Conservation (phyloP, 2,113 vertebrate genomes). For the Pangasianodon gigas region DNA sequence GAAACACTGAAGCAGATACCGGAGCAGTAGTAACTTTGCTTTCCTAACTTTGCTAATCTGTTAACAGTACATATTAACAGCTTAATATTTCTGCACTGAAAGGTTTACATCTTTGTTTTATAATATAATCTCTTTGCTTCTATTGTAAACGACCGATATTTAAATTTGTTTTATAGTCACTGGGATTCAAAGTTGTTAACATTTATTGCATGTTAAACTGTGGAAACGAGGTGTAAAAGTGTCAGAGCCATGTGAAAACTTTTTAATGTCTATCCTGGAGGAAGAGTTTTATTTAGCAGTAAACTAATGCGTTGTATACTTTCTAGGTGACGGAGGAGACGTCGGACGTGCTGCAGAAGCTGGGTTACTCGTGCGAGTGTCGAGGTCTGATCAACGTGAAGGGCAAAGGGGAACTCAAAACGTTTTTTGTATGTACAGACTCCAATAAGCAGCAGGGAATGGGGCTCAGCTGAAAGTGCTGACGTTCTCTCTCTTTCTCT, state of each 20-base stretch:
- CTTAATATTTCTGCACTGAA: not conserved
- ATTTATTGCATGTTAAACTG: not conserved
- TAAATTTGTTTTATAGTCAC: not conserved
- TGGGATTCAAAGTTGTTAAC: not conserved
- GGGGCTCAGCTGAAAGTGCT: conserved; percentile 80
- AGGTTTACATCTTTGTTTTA: not conserved
- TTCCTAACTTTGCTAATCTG: not conserved
- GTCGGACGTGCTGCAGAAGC: conserved; percentile 76
- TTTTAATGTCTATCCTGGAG: not conserved
- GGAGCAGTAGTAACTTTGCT: not conserved
- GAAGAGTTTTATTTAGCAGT: not conserved
- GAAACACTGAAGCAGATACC: not conserved
- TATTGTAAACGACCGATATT: not conserved
- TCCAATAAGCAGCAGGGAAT: conserved; percentile 88
- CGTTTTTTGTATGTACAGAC: conserved; percentile 95
- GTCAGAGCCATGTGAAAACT: not conserved
- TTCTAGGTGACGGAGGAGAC: conserved; percentile 93
- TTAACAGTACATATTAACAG: not conserved
- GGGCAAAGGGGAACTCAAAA: conserved; percentile 94
- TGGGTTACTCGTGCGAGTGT: conserved; percentile 94
- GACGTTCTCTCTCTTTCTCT: not conserved
- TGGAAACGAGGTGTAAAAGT: not conserved
- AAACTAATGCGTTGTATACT: not conserved
- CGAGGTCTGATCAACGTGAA: conserved; percentile 94
- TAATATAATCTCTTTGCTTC: not conserved